Evolutionary conservation across 2,113 vertebrate genomes (phyloP).

Genomic region (human): GRCh38 chr7:10343501-10344000

Average conservation of each 20-base stretch:
- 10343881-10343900: not conserved
- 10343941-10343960: not conserved
- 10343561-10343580: not conserved
- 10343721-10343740: not conserved
- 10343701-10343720: not conserved
- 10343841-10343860: not conserved
- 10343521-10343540: not conserved
- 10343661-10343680: accelerated
- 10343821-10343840: not conserved
- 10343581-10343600: not conserved
- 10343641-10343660: not conserved
- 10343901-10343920: not conserved
- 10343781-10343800: not conserved
- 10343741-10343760: not conserved
- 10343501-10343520: not conserved
- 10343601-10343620: not conserved
- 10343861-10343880: not conserved
- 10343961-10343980: not conserved
- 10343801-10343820: slow-evolving; percentile 6
- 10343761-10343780: not conserved
- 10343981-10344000: not conserved
- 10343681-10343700: not conserved
- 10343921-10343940: not conserved
- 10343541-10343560: not conserved
- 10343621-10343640: not conserved